These are phyloP conservation scores for Auanema sp. DNA, from an alignment of 2,888 invertebrate species.

Conservation along the genomic window DNA sequence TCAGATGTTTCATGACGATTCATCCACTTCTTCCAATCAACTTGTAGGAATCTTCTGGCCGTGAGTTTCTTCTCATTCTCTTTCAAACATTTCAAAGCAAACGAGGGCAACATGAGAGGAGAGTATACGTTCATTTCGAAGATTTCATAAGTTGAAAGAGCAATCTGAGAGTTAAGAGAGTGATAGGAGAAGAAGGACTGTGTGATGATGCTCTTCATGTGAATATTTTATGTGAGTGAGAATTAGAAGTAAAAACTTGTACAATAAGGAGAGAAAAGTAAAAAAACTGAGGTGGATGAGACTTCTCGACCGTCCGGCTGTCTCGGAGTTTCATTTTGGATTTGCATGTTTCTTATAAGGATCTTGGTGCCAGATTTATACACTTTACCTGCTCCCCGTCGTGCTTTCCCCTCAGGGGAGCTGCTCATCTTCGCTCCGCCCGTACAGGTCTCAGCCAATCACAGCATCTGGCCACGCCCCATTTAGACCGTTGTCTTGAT, in stretches of 20 bases:
- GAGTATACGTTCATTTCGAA: too few relatives aligned
- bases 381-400: background rate
- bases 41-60: slow-evolving; percentile 1
- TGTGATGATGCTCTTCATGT: too few relatives aligned
- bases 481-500: slow-evolving; percentile 6
- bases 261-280: background rate
- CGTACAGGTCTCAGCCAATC: slow-evolving; percentile 14
- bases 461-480: slow-evolving; percentile 10
- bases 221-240: too few relatives aligned
- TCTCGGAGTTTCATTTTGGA: background rate
- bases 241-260: background rate
- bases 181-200: too few relatives aligned
- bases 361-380: too few relatives aligned
- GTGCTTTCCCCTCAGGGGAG: slow-evolving; percentile 10
- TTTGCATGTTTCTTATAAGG: background rate
- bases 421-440: background rate
- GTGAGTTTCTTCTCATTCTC: background rate
- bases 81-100: too few relatives aligned
- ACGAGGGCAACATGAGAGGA: too few relatives aligned
- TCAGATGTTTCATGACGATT: background rate
- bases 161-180: too few relatives aligned
- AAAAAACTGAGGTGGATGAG: background rate
- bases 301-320: slow-evolving; percentile 5
- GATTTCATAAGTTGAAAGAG: too few relatives aligned
- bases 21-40: background rate